Evolutionary conservation across 2,113 vertebrate species (phyloP), one percentile per base, ranked within the genome.

Genomic region (Nannobrachium achirus): DNA sequence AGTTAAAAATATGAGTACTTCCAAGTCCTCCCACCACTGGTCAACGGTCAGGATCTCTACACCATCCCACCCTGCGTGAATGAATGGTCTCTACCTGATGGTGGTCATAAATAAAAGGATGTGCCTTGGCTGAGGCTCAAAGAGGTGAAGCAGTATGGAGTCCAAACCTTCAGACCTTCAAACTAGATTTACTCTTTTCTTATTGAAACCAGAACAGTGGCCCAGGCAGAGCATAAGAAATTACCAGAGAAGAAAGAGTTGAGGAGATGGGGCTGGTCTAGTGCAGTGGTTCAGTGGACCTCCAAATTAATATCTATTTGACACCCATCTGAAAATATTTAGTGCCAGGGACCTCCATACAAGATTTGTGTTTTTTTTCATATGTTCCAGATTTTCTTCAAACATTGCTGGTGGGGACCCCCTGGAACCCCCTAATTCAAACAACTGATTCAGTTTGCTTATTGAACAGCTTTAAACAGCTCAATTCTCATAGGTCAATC

Each of bases 111-210:
- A 33, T 33, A 33, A 33, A 33, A 2, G 25, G 45, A 65, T 70
- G 48, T 33, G 55, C n/a, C 61, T 52, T 79, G 69, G 76, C 48
- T 57, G 38, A 48, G 53, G 15, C 51, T 80, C 59, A 83, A 62
- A 81, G 25, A 33, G 25, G 60, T 14, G 15, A 46, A 3, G 49
- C 51, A 56, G 13, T 70, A 41, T 19, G 13, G 40, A 63, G 56
- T 46, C 66, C 45, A 41, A 33, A 8, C n/a, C 45, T 42, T 20
- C 42, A 33, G 52, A 72, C 56, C 25, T 33, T 33, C 58, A 60
- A 41, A 64, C 19, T 8, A 8, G n/a, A 73, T 75, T 60, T 60
- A 67, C 42, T 16, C 62, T 46, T 51, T 14, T 25, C 9, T 51
- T 57, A 77, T 39, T 62, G 50, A 78, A 80, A 64, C 56, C 60